Conservation (phyloP, 2,797 vertebrate species). For the Echiichthys vipera region DNA sequence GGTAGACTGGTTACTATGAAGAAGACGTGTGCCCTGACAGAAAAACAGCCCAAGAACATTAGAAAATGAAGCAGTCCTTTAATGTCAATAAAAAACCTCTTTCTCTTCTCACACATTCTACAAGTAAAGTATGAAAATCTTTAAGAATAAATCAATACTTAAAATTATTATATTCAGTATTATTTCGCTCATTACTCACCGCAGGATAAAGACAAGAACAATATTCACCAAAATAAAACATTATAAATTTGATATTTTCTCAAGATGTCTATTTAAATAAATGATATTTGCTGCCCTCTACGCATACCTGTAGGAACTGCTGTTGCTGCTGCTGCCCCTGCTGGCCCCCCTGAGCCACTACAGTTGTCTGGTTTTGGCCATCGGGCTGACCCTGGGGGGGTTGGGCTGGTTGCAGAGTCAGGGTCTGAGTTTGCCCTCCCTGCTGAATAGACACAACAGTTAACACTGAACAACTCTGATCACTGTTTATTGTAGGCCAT, state of each 20-base stretch:
- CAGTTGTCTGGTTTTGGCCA: conserved; percentile 74
- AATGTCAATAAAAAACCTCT: background rate
- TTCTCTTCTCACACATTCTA: background rate
- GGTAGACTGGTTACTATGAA: conserved; percentile 93
- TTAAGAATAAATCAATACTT: background rate
- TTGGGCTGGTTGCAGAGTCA: conserved; percentile 85
- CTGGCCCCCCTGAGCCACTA: conserved; percentile 78
- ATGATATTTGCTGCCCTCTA: conserved; percentile 34
- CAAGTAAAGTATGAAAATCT: background rate
- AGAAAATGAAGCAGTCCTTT: background rate
- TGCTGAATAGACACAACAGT: conserved; percentile 68
- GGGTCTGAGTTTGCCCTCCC: conserved; percentile 90
- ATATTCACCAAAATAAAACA: conserved; percentile 5
- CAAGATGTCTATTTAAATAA: background rate
- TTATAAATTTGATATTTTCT: background rate
- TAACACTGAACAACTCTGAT: conserved; percentile 16
- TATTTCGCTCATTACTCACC: background rate
- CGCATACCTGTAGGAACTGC: conserved; percentile 92
- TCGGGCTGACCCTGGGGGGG: conserved; percentile 73
- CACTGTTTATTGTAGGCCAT: too few relatives aligned
- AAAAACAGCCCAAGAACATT: conserved; percentile 19
- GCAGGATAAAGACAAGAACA: background rate
- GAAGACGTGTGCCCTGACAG: conserved; percentile 90
- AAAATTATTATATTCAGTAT: background rate
- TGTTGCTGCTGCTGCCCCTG: conserved; percentile 87